These are phyloP conservation scores for Ophioderma brevispina DNA, from an alignment of 35 echinoderm and acorn worm genomes.

Conservation along the genomic window DNA sequence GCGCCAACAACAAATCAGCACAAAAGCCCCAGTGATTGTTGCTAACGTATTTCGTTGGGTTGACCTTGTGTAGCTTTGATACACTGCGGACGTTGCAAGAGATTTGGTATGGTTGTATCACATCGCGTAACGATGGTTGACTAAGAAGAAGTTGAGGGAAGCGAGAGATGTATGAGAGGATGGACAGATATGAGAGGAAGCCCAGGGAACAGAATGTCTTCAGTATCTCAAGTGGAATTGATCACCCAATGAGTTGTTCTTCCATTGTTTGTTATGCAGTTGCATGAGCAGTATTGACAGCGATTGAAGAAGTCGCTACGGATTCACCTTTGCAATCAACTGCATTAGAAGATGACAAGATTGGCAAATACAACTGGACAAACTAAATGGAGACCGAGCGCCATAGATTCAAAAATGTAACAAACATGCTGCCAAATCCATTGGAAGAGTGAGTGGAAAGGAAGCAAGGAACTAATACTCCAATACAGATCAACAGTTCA, in stretches of 20 bases:
- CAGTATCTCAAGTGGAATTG: background rate
- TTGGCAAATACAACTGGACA: too few species aligned
- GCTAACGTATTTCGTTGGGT: background rate
- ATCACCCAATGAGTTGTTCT: background rate
- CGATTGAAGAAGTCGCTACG: background rate
- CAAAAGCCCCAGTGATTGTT: background rate
- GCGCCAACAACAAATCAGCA: background rate
- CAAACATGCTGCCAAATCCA: too few species aligned
- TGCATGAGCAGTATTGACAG: background rate
- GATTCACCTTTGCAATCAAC: background rate
- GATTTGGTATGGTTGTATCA: background rate
- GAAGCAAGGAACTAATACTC: too few species aligned
- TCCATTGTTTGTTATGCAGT: background rate
- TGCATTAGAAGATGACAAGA: background rate
- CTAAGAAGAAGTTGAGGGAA: background rate
- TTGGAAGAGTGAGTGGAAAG: too few species aligned
- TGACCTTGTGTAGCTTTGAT: background rate
- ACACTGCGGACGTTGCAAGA: constrained; percentile 4
- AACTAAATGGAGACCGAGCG: too few species aligned
- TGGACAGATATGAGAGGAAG: too few species aligned
- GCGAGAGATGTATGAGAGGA: background rate
- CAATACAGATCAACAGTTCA: too few species aligned
- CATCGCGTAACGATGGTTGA: background rate
- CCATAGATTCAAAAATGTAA: too few species aligned
- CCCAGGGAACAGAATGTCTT: background rate